Base-by-base conservation (phyloP, 2,797 vertebrate species). In the Coilia nasus region DNA sequence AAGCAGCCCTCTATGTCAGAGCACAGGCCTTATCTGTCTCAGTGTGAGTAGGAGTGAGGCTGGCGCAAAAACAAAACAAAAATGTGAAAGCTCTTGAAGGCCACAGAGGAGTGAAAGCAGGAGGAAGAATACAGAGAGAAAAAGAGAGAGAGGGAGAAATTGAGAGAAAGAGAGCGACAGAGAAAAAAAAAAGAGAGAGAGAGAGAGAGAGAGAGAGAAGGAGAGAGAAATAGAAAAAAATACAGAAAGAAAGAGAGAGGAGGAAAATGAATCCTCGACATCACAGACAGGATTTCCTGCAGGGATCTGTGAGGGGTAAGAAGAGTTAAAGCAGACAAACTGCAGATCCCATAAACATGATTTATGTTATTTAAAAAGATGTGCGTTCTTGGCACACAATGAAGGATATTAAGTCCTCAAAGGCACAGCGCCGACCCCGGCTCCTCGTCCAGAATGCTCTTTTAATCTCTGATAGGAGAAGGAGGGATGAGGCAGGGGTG, bases 301-400 rank as follows among this genome's bases (percentile, higher is more conserved):
- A 90, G 81, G 84, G 87, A 92, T 92, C 93, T 88, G 92, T 88
- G 88, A 89, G 92, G 90, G 91, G 91, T 86, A 91, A 85, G 88
- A 91, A 90, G 87, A 91, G 92, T 91, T 90, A 85, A 92, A 92
- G 93, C 89, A 90, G 92, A 93, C 92, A 94, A 93, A 94, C 88
- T 91, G 90, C 89, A 92, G 88, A 93, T 88, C 92, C 92, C 91
- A 94, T 95, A 93, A 95, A 95, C 88, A 81, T 95, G 93, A 96
- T 95, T 94, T 94, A 95, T 93, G 88, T 89, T 93, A 93, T 95
- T 94, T 92, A 94, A 91, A 95, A 95, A 96, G 91, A 93, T 95
- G 90, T 92, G 91, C 67, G 80, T 90, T 88, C 93, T 95, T 92
- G 92, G 93, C 91, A 92, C 89, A 91, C 89, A 92, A 94, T 92